Percentiles rank a stretch among this genome's conserved stretches.
Conservation (phyloP, 2,888 invertebrate genomes). For the Drosophila anomalata region DNA sequence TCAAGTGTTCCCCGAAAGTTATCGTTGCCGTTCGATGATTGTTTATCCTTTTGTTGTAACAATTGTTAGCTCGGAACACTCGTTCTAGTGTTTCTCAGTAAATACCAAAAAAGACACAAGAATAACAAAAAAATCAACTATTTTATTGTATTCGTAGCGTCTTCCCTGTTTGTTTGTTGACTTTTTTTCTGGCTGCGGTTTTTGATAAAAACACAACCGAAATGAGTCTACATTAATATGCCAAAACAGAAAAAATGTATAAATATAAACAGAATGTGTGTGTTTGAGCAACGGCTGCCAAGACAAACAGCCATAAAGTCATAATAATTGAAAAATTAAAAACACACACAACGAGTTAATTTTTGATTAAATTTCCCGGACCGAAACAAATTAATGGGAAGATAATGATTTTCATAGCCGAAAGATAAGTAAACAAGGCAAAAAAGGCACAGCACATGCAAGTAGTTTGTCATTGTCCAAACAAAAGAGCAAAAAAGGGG, state of each 20-base stretch:
- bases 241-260: conserved; percentile 18
- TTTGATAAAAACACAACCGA: conserved; percentile 53
- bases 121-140: conserved; percentile 12
- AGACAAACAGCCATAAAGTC: conserved; percentile 68
- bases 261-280: conserved; percentile 25
- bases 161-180: conserved; percentile 3
- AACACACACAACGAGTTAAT: conserved; percentile 52
- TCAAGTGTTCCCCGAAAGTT: conserved; percentile 16
- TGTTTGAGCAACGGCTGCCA: conserved; percentile 49
- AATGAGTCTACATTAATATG: conserved; percentile 19
- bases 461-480: conserved; percentile 58
- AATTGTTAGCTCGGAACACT: conserved; percentile 18
- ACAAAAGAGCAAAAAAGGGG: conserved; percentile 23
- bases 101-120: neutral
- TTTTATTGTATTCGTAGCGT: conserved; percentile 22
- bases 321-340: conserved; percentile 74
- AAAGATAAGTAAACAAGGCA: conserved; percentile 29
- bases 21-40: conserved; percentile 26
- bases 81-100: conserved; percentile 26
- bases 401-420: conserved; percentile 48
- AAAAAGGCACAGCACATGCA: conserved; percentile 39
- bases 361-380: conserved; percentile 34
- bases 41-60: conserved; percentile 9
- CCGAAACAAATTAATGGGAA: conserved; percentile 40
- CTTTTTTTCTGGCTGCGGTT: conserved; percentile 45